Evolutionary conservation across 2,113 vertebrate species (phyloP).

Genomic region (Echinops telfairi): DNA sequence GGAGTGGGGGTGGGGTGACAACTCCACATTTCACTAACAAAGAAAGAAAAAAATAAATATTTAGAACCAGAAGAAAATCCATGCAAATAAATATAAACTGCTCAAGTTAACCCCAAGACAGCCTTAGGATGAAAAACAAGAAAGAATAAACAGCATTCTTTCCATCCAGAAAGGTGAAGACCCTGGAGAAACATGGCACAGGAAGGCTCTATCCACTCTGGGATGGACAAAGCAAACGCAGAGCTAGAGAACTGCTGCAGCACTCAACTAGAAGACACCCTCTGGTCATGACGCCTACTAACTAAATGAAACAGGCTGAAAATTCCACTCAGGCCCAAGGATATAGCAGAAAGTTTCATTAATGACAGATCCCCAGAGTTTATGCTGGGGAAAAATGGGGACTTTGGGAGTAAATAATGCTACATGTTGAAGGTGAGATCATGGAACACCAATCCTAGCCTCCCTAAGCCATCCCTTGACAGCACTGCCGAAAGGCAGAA

Average conservation of each 20-base stretch:
- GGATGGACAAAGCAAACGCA: neutral
- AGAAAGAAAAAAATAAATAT: neutral
- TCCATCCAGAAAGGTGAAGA: neutral
- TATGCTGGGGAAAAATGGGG: neutral
- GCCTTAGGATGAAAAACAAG: neutral
- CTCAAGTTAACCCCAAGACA: too few species aligned
- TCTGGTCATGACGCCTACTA: neutral
- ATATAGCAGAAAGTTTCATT: neutral
- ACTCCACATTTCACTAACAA: constrained; percentile 12
- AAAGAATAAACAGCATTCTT: neutral
- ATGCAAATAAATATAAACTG: constrained; percentile 44
- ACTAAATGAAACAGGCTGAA: constrained; percentile 11
- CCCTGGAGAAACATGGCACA: neutral
- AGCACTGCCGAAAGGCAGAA: neutral
- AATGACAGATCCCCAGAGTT: neutral
- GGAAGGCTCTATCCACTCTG: neutral
- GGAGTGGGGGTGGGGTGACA: neutral
- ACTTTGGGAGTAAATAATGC: neutral
- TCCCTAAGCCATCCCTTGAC: neutral
- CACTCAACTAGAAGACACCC: neutral
- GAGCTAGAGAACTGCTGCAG: neutral
- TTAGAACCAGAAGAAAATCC: constrained; percentile 51
- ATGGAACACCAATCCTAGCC: neutral
- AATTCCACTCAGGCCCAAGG: neutral
- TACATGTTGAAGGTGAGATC: neutral